Evolutionary conservation across 2,888 invertebrate species (phyloP).

Genomic region (Neocrepidodera transversa): DNA sequence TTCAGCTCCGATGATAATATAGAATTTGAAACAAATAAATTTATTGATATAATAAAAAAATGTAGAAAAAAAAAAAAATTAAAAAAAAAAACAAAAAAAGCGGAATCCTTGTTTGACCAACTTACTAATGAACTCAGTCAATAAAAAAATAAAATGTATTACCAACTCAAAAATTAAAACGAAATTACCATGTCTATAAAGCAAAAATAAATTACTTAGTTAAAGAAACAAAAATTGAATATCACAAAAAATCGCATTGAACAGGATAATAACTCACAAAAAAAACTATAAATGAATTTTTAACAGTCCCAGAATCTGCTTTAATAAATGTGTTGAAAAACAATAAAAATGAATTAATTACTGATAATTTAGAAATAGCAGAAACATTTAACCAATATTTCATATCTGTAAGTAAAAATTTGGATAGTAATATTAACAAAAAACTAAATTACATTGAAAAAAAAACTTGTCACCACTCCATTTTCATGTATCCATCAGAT

Average conservation of each 20-base stretch:
- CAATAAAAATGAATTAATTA: neutral
- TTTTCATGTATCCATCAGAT: conserved; percentile 1
- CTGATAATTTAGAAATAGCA: conserved; percentile 3
- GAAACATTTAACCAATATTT: conserved; percentile 10
- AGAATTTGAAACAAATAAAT: too few relatives aligned
- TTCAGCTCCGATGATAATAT: too few relatives aligned
- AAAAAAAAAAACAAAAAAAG: too few relatives aligned
- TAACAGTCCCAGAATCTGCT: neutral
- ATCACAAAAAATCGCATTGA: conserved; percentile 7
- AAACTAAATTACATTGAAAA: neutral
- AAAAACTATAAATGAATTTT: conserved; percentile 10
- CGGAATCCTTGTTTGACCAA: too few relatives aligned
- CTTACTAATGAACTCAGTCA: too few relatives aligned
- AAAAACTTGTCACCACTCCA: neutral
- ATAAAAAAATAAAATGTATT: too few relatives aligned
- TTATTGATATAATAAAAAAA: too few relatives aligned
- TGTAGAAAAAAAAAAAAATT: too few relatives aligned
- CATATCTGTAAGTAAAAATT: neutral
- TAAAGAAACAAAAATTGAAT: neutral
- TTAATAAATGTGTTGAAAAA: neutral
- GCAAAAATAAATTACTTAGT: too few relatives aligned
- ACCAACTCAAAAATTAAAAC: too few relatives aligned
- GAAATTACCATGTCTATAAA: too few relatives aligned
- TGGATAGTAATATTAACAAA: conserved; percentile 1
- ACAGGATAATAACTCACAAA: conserved; percentile 1